Percentiles rank a stretch among this genome's conserved stretches.
Conservation (phyloP, 92 coral and sea anemone species). For the Siderastrea radians region DNA sequence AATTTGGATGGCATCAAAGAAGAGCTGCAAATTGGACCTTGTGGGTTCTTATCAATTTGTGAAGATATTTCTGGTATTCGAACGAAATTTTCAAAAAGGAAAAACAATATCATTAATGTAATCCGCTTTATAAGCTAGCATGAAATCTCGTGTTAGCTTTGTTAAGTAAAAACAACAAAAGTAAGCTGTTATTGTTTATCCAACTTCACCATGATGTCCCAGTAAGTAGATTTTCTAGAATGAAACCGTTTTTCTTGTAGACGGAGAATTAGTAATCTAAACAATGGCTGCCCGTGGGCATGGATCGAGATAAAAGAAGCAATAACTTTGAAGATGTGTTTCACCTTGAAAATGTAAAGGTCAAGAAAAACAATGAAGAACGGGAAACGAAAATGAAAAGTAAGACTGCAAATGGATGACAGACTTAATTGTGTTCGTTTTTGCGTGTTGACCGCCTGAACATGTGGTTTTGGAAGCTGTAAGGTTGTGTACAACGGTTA, state of each 20-base stretch:
- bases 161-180: not conserved
- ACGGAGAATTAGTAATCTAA: not conserved
- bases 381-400: not conserved
- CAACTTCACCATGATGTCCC: not conserved
- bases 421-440: not conserved
- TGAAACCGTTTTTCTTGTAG: not conserved
- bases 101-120: not conserved
- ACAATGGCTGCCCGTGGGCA: constrained; percentile 19
- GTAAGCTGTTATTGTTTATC: not conserved
- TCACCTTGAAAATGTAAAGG: constrained; percentile 9
- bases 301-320: not conserved
- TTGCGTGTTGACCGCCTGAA: not conserved
- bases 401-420: not conserved
- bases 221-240: not conserved
- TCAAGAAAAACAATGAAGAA: not conserved
- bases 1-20: not conserved
- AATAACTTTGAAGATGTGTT: not conserved
- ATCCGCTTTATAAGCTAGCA: not conserved
- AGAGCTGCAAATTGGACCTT: not conserved
- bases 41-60: not conserved
- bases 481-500: not conserved
- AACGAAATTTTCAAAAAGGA: not conserved
- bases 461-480: not conserved
- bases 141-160: constrained; percentile 1
- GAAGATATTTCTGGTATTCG: constrained; percentile 18